Evolutionary conservation across 2,113 vertebrate species (phyloP).

Genomic region (Calonectris borealis): DNA sequence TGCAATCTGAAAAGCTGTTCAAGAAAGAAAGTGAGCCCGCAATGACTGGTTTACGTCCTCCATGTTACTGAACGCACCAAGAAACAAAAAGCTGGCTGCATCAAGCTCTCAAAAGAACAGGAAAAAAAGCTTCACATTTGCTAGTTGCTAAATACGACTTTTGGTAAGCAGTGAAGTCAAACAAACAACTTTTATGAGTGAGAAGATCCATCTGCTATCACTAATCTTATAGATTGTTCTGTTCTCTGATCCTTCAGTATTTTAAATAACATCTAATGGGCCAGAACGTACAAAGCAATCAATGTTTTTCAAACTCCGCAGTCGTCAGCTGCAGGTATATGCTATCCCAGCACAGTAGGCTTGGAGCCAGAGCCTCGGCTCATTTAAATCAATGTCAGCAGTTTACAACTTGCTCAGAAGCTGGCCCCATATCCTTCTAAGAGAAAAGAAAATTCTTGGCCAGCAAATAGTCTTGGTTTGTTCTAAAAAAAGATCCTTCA

Average conservation of each 20-base stretch:
- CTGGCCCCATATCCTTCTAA: neutral
- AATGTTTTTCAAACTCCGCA: neutral
- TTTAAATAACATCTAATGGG: constrained; percentile 41
- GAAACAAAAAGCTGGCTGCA: neutral
- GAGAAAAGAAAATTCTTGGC: neutral
- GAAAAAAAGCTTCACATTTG: neutral
- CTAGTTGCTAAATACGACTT: constrained; percentile 12
- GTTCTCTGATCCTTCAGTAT: constrained; percentile 16
- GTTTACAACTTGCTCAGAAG: neutral
- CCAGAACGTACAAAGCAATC: neutral
- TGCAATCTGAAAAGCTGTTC: neutral
- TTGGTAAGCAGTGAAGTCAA: constrained; percentile 19
- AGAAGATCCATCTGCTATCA: constrained; percentile 25
- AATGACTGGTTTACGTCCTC: neutral
- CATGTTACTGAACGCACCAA: neutral
- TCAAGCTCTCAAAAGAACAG: neutral
- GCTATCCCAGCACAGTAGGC: neutral
- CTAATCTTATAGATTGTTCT: neutral
- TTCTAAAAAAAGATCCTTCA: neutral
- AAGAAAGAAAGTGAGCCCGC: neutral
- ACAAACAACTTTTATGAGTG: constrained; percentile 35
- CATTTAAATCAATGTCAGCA: constrained; percentile 8
- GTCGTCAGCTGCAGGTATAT: constrained; percentile 7
- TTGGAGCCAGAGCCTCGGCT: constrained; percentile 9
- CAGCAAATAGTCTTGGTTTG: neutral